phyloP scores from a whole-genome alignment of 2,888 invertebrate genomes.

The Nephrotoma flavescens region DNA sequence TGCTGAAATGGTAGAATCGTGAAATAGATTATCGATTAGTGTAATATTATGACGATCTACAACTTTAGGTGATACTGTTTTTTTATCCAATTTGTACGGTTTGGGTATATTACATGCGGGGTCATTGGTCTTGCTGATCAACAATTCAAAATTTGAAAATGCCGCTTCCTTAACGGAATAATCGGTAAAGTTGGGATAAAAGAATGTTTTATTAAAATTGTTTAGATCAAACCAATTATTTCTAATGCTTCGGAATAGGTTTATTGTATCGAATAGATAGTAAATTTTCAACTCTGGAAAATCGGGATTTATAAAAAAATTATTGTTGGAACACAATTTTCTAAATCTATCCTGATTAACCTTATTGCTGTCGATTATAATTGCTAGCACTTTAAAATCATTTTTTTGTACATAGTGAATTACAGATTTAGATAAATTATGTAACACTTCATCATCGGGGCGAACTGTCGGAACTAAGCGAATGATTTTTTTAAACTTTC shows the following conservation, averaged over 20 bases:
- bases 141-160: neutral
- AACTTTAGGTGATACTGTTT: neutral
- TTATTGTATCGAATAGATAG: neutral
- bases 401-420: neutral
- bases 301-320: neutral
- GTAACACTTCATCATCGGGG: neutral
- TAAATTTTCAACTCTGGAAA: neutral
- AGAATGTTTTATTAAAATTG: neutral
- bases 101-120: neutral
- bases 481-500: neutral
- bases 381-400: neutral
- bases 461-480: neutral
- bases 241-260: neutral
- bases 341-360: neutral
- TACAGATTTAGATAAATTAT: neutral
- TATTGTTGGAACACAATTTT: too few relatives aligned
- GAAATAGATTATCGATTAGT: neutral
- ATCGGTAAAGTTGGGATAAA: neutral
- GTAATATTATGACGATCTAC: neutral
- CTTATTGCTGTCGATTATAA: neutral
- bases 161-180: neutral
- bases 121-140: neutral
- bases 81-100: neutral
- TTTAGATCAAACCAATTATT: neutral
- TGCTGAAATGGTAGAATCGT: neutral